Evolutionary conservation across 2,797 vertebrate species (phyloP).

Genomic region (Bradypodion pumilum): DNA sequence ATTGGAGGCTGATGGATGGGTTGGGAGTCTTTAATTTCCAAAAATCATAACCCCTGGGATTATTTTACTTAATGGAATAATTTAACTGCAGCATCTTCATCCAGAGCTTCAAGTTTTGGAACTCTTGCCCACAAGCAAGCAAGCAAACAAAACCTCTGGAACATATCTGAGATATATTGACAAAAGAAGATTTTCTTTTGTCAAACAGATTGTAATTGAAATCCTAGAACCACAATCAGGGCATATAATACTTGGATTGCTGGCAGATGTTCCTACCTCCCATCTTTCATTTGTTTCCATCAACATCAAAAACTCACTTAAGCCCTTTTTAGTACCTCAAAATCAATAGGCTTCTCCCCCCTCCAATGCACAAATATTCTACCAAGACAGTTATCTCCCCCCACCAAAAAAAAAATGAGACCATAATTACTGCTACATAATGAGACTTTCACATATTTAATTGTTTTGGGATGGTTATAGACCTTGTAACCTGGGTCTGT

Average conservation of each 20-base stretch:
- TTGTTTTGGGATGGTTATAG: not conserved
- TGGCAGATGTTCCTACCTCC: slow-evolving; percentile 70
- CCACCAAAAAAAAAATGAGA: not conserved
- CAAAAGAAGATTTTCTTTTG: slow-evolving; percentile 30
- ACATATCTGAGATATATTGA: slow-evolving; percentile 35
- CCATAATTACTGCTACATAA: not conserved
- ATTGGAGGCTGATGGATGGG: too few relatives aligned
- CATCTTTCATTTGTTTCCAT: slow-evolving; percentile 62
- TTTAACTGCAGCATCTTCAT: not conserved
- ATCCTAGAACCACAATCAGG: slow-evolving; percentile 54
- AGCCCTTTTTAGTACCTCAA: slow-evolving; percentile 48
- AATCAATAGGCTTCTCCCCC: slow-evolving; percentile 47
- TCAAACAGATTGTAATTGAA: slow-evolving; percentile 36
- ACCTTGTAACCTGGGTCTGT: slow-evolving; percentile 56
- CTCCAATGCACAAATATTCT: slow-evolving; percentile 44
- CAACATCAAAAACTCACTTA: slow-evolving; percentile 19
- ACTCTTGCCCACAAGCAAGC: slow-evolving; percentile 9
- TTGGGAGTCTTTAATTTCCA: too few relatives aligned
- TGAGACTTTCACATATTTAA: not conserved
- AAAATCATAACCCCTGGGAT: too few relatives aligned
- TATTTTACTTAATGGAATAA: not conserved
- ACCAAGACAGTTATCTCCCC: slow-evolving; percentile 58
- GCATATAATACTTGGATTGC: slow-evolving; percentile 56
- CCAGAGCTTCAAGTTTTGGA: slow-evolving; percentile 36
- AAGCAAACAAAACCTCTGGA: not conserved